These are phyloP conservation scores for Dynastes maya DNA, from an alignment of 2,888 invertebrate genomes.

Conservation along the genomic window DNA sequence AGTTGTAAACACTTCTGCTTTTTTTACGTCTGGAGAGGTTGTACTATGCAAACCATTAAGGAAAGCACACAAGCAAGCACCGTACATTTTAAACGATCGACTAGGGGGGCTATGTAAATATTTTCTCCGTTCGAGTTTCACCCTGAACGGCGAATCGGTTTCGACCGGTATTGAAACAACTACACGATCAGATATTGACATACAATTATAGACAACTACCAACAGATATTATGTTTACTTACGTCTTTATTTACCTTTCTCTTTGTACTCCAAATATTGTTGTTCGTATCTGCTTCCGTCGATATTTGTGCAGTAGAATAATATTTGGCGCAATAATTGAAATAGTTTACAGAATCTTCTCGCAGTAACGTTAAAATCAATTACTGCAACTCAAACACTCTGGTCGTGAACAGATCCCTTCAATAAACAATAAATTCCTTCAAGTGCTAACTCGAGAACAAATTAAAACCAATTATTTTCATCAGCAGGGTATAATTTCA, in stretches of 20 bases:
- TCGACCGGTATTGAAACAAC: constrained; percentile 4
- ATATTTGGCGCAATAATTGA: no score
- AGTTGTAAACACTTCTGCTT: no score
- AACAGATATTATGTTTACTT: constrained; percentile 1
- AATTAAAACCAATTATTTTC: no score
- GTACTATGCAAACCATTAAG: neutral
- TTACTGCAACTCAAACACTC: no score
- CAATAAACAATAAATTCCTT: no score
- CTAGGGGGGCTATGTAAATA: neutral
- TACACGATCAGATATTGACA: constrained; percentile 3
- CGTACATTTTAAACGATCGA: neutral
- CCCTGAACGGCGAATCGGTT: neutral
- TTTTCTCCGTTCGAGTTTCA: neutral
- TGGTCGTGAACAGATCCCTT: no score
- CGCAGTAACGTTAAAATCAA: no score
- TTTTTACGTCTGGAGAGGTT: no score
- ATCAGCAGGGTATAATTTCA: no score
- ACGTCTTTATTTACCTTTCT: neutral
- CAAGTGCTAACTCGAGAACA: no score
- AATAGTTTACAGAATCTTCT: no score
- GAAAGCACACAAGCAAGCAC: neutral
- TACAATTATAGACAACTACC: constrained; percentile 1
- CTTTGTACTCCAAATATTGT: neutral
- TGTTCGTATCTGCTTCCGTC: neutral
- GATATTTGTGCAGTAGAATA: neutral